Percentiles rank a stretch among this genome's conserved stretches.
Conservation (phyloP, 2,797 vertebrate species). For the Muscicapa striata region DNA sequence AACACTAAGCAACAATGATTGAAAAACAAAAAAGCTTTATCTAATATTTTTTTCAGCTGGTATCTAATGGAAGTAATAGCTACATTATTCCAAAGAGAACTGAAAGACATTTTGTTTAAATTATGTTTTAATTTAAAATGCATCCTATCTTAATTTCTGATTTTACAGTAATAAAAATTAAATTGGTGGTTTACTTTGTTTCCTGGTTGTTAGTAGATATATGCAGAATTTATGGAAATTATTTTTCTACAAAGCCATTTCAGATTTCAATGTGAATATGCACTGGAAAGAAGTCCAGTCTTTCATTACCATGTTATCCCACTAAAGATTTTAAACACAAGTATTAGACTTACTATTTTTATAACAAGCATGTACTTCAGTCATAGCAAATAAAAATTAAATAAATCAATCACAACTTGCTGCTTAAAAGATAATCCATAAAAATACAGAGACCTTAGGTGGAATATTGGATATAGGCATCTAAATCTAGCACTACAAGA, state of each 20-base stretch:
- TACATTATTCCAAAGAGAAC: not conserved
- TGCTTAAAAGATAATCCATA: not conserved
- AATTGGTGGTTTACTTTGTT: not conserved
- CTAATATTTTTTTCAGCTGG: not conserved
- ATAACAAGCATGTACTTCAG: not conserved
- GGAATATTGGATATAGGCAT: not conserved
- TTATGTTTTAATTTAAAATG: not conserved
- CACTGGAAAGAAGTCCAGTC: not conserved
- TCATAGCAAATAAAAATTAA: not conserved
- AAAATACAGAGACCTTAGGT: not conserved
- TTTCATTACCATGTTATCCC: not conserved
- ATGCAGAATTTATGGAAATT: not conserved
- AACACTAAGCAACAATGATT: not conserved
- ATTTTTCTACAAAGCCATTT: constrained; percentile 22
- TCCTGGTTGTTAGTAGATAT: not conserved
- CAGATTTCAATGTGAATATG: not conserved
- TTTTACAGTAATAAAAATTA: not conserved
- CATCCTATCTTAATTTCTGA: not conserved
- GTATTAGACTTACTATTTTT: constrained; percentile 25
- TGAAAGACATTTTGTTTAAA: not conserved
- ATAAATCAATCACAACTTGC: not conserved
- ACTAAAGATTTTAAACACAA: not conserved
- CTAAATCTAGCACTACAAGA: not conserved
- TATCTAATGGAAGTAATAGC: not conserved
- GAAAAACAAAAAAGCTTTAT: not conserved